Base-by-base conservation (phyloP, 2,113 vertebrate species). In the Anas platyrhynchos region DNA sequence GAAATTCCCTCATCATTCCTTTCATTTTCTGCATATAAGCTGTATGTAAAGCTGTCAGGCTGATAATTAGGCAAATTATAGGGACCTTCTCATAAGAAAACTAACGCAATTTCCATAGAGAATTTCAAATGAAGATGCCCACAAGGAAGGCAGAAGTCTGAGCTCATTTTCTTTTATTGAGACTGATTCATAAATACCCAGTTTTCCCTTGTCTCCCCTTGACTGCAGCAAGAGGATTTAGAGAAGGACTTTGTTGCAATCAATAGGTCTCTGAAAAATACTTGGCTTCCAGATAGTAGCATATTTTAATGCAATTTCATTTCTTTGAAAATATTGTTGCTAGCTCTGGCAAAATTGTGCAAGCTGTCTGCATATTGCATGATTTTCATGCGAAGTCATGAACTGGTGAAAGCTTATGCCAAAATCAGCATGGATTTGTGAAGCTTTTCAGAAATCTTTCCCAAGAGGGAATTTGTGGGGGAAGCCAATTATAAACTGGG, bases 21-120 rank as follows among this genome's bases (percentile, higher is more conserved):
- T 95, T 95, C 22, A 90, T 96, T 94, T 95, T 96, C 88, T 96
- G 59, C 55, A n/a, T 91, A 90, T 62, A 93, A 94, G 67, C 63
- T 86, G 67, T 88, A 93, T 50, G 90, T 86, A 94, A 91, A 94
- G 41, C 85, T 83, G 86, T 83, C 88, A 91, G 90, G 50, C 41
- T 91, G 85, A 81, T 96, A 94, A 96, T 95, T 96, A 95, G 78
- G 62, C 78, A 96, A 76, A 94, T 96, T 94, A 88, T 90, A 77
- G 36, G 50, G 67, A 94, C 83, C 23, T 83, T 93, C 92, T 97
- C 50, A 17, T 93, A 93, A 66, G 93, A 95, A 94, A 94, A 93
- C 36, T 52, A 94, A 69, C 50, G 71, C 74, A 69, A 62, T 94
- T 95, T 95, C 90, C 94, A 74, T 75, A 66, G 67, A 73, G 72